A percentile compares a stretch with the other conserved stretches of the same genome.
These are phyloP conservation scores for Podilymbus podiceps DNA, from an alignment of 2,113 vertebrate genomes.

Conservation along the genomic window DNA sequence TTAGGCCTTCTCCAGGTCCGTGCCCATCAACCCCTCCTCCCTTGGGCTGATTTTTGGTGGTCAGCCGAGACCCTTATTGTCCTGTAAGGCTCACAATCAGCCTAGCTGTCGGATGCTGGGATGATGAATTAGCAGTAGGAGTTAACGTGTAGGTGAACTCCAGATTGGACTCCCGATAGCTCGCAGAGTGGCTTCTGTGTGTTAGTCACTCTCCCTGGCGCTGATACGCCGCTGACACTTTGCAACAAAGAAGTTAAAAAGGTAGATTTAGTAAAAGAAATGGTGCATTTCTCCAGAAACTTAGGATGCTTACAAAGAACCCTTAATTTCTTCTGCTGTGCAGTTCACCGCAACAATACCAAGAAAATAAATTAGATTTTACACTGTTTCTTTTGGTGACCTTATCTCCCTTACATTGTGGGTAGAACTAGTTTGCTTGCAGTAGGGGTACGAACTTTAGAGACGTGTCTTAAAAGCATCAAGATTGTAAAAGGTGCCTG, in stretches of 20 bases:
- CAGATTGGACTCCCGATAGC: constrained; percentile 79
- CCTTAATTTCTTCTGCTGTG: constrained; percentile 62
- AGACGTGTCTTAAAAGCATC: background rate
- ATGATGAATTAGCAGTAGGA: constrained; percentile 88
- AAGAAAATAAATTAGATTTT: constrained; percentile 43
- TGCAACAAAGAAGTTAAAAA: constrained; percentile 74
- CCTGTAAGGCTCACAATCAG: constrained; percentile 67
- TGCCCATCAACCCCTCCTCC: constrained; percentile 66
- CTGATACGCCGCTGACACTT: constrained; percentile 70
- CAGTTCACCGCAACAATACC: constrained; percentile 20
- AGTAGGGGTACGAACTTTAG: background rate
- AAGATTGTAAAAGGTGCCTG: background rate
- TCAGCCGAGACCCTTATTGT: constrained; percentile 71
- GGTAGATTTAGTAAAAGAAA: background rate
- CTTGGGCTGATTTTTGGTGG: constrained; percentile 63
- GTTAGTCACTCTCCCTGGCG: constrained; percentile 24
- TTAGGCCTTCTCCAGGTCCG: constrained; percentile 50
- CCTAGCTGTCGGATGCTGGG: constrained; percentile 73
- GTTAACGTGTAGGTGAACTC: constrained; percentile 68
- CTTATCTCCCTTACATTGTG: constrained; percentile 35
- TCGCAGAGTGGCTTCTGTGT: constrained; percentile 5
- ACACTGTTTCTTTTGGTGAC: background rate
- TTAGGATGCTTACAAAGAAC: constrained; percentile 69
- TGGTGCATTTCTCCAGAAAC: constrained; percentile 13
- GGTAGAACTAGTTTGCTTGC: background rate